phyloP scores from a whole-genome alignment of 2,113 vertebrate genomes.

The Rhinogobius similis region DNA sequence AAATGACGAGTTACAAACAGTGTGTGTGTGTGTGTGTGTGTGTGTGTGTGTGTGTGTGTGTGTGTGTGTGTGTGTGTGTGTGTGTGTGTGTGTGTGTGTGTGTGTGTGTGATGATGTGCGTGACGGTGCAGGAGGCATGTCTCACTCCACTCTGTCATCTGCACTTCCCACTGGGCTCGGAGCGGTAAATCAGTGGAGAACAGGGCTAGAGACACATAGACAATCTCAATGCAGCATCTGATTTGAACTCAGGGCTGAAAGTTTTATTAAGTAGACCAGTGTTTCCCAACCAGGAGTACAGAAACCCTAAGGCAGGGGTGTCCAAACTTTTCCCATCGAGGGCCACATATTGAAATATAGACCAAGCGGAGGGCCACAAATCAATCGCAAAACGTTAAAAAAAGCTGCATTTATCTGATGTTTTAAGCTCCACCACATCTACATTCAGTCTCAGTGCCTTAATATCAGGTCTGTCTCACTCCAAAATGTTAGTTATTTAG shows the following conservation, averaged over 20 bases:
- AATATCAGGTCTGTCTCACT: too few relatives aligned
- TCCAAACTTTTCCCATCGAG: too few relatives aligned
- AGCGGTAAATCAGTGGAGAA: constrained; percentile 7
- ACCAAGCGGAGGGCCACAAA: too few relatives aligned
- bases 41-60: constrained; percentile 14
- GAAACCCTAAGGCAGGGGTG: too few relatives aligned
- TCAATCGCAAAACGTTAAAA: too few relatives aligned
- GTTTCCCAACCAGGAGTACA: too few relatives aligned
- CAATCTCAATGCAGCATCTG: neutral
- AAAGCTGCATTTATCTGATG: too few relatives aligned
- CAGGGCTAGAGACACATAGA: neutral
- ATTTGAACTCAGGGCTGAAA: neutral
- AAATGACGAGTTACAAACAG: constrained; percentile 15
- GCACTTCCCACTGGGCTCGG: constrained; percentile 18
- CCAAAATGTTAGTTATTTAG: too few relatives aligned
- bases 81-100: constrained; percentile 12
- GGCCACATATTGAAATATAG: too few relatives aligned
- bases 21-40: constrained; percentile 12
- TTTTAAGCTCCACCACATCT: too few relatives aligned
- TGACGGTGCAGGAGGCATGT: constrained; percentile 17
- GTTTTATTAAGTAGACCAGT: neutral
- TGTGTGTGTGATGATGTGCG: constrained; percentile 1
- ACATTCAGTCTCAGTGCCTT: too few relatives aligned
- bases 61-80: constrained; percentile 9
- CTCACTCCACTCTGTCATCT: constrained; percentile 7